These are phyloP conservation scores for Nilaparvata lugens DNA, from an alignment of 1,140 invertebrate species.

Conservation along the genomic window DNA sequence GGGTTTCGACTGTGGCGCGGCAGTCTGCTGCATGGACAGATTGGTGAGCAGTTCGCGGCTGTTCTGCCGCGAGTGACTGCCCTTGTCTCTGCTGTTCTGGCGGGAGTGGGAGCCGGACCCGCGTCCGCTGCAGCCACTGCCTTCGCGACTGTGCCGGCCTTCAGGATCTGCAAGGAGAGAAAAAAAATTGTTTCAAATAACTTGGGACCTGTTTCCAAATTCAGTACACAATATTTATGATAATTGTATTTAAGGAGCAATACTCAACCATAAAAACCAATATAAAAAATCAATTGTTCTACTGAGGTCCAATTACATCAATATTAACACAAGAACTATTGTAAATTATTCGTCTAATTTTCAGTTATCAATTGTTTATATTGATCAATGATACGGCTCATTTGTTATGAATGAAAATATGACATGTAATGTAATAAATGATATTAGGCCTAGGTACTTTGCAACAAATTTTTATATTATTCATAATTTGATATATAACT, in stretches of 20 bases:
- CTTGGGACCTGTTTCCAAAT: constrained; percentile 8
- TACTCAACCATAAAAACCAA: background rate
- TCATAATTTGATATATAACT: too few species aligned
- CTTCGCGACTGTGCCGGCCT: constrained; percentile 64
- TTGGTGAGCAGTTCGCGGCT: constrained; percentile 47
- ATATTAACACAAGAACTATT: constrained; percentile 4
- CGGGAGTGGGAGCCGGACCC: constrained; percentile 42
- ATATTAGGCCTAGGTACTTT: too few species aligned
- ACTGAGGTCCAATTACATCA: constrained; percentile 9
- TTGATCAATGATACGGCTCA: too few species aligned
- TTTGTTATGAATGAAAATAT: too few species aligned
- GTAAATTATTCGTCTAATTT: too few species aligned
- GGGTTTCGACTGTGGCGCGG: constrained; percentile 25
- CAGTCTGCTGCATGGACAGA: constrained; percentile 30
- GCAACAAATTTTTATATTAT: too few species aligned
- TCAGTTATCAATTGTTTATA: too few species aligned
- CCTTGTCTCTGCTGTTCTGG: constrained; percentile 55
- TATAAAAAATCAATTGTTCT: background rate
- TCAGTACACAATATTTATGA: too few species aligned
- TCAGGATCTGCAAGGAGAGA: constrained; percentile 39
- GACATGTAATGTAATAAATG: too few species aligned
- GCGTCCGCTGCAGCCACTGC: constrained; percentile 50
- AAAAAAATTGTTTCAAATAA: constrained; percentile 9
- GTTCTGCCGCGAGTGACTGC: constrained; percentile 49
- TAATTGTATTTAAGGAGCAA: background rate